These are phyloP conservation scores for Chaetogeoica ovagalla DNA, from an alignment of 2,888 invertebrate genomes.

Conservation along the genomic window DNA sequence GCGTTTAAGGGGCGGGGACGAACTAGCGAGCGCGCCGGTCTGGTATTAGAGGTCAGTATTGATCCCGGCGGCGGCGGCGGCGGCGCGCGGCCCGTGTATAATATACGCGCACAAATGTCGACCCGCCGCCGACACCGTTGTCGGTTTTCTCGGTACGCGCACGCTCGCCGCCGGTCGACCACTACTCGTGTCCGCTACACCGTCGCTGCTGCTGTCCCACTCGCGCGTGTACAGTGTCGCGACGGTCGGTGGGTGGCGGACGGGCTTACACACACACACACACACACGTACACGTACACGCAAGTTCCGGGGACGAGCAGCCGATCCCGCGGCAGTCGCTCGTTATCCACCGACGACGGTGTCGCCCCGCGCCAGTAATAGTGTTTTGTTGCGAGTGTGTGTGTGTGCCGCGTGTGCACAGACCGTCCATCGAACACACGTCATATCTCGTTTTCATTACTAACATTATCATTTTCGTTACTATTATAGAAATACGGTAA, in stretches of 20 bases:
- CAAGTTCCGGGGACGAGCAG: conserved; percentile 51
- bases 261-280: neutral
- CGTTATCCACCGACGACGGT: conserved; percentile 48
- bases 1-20: neutral
- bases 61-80: conserved; percentile 45
- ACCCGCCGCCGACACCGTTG: conserved; percentile 20
- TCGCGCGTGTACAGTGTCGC: neutral
- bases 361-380: conserved; percentile 11
- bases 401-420: neutral
- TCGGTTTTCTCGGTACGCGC: conserved; percentile 31
- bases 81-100: conserved; percentile 47
- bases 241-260: no score
- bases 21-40: conserved; percentile 41
- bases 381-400: neutral
- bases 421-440: neutral
- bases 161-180: neutral
- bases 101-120: neutral
- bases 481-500: no score
- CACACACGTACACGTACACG: conserved; percentile 5
- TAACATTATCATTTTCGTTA: no score
- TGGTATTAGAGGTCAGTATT: conserved; percentile 50
- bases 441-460: no score
- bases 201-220: no score
- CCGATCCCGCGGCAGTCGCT: conserved; percentile 50
- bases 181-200: neutral